Evolutionary conservation across 2,113 vertebrate species (phyloP).

Genomic region (Clupea harengus): DNA sequence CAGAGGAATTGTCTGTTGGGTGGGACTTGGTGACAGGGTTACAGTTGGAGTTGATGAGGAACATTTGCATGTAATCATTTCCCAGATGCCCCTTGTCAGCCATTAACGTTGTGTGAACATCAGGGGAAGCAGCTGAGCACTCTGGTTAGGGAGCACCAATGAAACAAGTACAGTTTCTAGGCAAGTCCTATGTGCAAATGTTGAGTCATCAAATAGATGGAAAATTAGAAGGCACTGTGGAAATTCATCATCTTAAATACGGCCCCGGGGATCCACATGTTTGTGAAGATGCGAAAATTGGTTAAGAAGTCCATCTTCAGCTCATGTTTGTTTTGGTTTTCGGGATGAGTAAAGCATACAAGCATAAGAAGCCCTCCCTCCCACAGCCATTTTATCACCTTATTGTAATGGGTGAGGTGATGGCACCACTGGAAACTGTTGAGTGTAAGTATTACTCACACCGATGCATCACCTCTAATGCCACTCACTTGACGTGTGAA

Average conservation of each 20-base stretch:
- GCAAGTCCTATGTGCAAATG: not conserved
- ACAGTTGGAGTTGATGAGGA: slow-evolving; percentile 5
- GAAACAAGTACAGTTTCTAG: not conserved
- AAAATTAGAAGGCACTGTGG: not conserved
- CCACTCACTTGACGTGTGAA: not conserved
- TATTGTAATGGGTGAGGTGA: slow-evolving; percentile 7
- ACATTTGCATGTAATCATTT: slow-evolving; percentile 32
- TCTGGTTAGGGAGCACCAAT: not conserved
- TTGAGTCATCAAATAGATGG: not conserved
- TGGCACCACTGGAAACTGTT: not conserved
- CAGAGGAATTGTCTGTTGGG: not conserved
- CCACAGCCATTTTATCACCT: not conserved
- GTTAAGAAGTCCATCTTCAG: not conserved
- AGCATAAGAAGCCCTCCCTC: not conserved
- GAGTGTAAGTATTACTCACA: not conserved
- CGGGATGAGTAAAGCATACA: not conserved
- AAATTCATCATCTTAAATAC: not conserved
- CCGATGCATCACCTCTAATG: not conserved
- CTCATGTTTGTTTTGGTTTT: not conserved
- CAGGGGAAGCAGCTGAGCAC: not conserved
- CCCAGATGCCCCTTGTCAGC: slow-evolving; percentile 37
- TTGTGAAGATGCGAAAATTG: not conserved
- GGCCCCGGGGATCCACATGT: not conserved
- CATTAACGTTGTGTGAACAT: slow-evolving; percentile 18
- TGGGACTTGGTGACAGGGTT: not conserved